These are phyloP conservation scores for Sebastes dallii DNA, from an alignment of 2,797 vertebrate genomes.

Conservation along the genomic window DNA sequence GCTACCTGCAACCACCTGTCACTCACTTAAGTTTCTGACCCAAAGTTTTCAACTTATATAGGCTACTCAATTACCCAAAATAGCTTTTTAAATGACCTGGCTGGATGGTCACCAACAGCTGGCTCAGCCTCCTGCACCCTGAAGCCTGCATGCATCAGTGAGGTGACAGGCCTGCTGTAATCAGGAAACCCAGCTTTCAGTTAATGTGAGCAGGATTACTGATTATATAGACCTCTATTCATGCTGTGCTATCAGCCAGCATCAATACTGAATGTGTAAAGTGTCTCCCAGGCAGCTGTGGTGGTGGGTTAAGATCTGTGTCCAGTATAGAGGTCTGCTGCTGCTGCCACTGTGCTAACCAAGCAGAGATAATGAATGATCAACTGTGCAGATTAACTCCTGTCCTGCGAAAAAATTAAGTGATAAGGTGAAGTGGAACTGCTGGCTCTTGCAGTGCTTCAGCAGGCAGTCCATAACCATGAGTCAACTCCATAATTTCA, in stretches of 20 bases:
- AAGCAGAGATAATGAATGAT: conserved; percentile 48
- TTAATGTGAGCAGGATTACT: conserved; percentile 4
- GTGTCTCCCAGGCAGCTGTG: not conserved
- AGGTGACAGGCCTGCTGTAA: conserved; percentile 11
- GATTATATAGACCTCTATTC: not conserved
- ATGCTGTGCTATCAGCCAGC: conserved; percentile 5
- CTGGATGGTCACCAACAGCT: conserved; percentile 6
- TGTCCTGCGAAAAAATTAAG: conserved; percentile 42
- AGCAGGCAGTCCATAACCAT: not conserved
- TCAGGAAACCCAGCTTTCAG: not conserved
- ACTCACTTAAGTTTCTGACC: conserved; percentile 21
- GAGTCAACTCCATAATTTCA: conserved; percentile 15
- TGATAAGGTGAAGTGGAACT: conserved; percentile 40
- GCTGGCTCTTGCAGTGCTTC: conserved; percentile 16
- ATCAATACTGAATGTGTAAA: conserved; percentile 8
- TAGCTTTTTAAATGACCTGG: not conserved
- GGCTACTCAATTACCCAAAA: not conserved
- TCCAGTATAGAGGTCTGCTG: conserved; percentile 44
- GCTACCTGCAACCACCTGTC: conserved; percentile 59
- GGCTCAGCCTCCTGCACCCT: not conserved
- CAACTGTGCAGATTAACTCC: conserved; percentile 57
- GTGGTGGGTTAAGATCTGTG: conserved; percentile 5
- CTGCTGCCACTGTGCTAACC: conserved; percentile 36
- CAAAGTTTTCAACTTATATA: conserved; percentile 9
- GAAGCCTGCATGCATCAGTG: not conserved